These are phyloP conservation scores for Vulpes vulpes DNA, from an alignment of 2,113 vertebrate genomes.

Conservation along the genomic window DNA sequence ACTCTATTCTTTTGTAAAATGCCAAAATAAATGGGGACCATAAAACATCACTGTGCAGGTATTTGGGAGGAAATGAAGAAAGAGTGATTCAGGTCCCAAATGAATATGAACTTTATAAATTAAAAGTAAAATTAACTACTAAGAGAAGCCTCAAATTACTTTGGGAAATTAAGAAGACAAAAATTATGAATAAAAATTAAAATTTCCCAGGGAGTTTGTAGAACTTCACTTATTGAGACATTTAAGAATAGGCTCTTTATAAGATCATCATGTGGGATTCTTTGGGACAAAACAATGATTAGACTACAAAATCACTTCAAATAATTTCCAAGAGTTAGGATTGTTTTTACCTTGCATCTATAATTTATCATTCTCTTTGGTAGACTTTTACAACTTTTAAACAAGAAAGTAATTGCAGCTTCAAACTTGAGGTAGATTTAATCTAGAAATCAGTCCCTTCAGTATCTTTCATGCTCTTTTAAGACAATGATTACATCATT, in stretches of 20 bases:
- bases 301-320: background rate
- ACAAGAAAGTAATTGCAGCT: background rate
- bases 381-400: conserved; percentile 46
- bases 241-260: background rate
- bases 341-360: background rate
- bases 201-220: background rate
- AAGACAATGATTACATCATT: background rate
- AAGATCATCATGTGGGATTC: background rate
- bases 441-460: background rate
- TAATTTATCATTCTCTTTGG: background rate
- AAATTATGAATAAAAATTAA: conserved; percentile 27
- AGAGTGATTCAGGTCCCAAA: background rate
- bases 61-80: conserved; percentile 14
- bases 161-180: conserved; percentile 32
- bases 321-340: background rate
- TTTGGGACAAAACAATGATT: background rate
- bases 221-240: background rate
- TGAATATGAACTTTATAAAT: conserved; percentile 26
- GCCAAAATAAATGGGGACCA: background rate
- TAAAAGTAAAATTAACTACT: conserved; percentile 26
- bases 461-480: background rate
- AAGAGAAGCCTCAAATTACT: conserved; percentile 8
- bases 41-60: background rate
- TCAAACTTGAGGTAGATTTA: background rate
- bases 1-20: conserved; percentile 21